These are phyloP conservation scores for Coracopsis vasa DNA, from an alignment of 2,113 vertebrate genomes.

Conservation along the genomic window DNA sequence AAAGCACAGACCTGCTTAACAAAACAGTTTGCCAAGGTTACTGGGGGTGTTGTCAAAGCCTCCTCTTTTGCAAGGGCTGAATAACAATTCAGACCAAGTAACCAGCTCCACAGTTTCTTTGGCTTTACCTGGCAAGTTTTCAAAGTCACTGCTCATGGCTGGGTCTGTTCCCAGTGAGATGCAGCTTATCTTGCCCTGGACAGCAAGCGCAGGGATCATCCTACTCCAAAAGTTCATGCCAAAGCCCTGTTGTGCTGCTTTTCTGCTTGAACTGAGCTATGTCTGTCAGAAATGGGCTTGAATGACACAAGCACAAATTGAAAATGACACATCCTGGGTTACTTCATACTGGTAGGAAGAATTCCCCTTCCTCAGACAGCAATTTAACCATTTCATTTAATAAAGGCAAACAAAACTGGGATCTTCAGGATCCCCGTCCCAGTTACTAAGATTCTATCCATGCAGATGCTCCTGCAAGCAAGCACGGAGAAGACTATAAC, in stretches of 20 bases:
- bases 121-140: constrained; percentile 60
- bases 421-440: not conserved
- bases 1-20: constrained; percentile 56
- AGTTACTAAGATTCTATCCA: not conserved
- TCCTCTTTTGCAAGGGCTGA: constrained; percentile 52
- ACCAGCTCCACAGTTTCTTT: constrained; percentile 12
- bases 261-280: not conserved
- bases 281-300: not conserved
- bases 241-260: constrained; percentile 7
- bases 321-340: not conserved
- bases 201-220: not conserved
- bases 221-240: not conserved
- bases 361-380: not conserved
- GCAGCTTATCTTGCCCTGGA: constrained; percentile 46
- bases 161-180: constrained; percentile 6
- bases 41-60: constrained; percentile 47
- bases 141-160: constrained; percentile 46
- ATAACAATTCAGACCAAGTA: constrained; percentile 45
- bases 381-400: not conserved
- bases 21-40: constrained; percentile 68
- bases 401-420: not conserved
- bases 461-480: not conserved
- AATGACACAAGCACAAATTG: not conserved
- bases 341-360: not conserved
- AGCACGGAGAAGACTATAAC: not conserved